phyloP scores from a whole-genome alignment of 2,888 invertebrate species.

The Strigamia transsilvanica region DNA sequence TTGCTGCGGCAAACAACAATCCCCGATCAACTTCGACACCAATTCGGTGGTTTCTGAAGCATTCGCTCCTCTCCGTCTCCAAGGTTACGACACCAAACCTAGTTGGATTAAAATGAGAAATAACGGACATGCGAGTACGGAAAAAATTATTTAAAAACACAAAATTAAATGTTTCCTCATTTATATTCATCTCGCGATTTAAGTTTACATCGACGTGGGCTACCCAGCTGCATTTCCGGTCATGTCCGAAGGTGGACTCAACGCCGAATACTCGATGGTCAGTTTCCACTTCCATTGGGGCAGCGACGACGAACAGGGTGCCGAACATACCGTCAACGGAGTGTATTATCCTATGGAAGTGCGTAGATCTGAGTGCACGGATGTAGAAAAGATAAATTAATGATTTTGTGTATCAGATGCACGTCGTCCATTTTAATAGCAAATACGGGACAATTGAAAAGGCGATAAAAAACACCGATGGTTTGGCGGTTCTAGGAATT shows the following conservation, averaged over 20 bases:
- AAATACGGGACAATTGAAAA: neutral
- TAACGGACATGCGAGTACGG: conserved; percentile 76
- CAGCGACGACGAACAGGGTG: neutral
- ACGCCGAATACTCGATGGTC: neutral
- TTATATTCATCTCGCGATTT: neutral
- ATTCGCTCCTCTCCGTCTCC: conserved; percentile 68
- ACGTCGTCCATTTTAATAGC: neutral
- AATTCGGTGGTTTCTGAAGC: conserved; percentile 68
- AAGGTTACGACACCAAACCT: conserved; percentile 68
- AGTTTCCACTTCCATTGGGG: conserved; percentile 9
- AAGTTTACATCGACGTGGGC: neutral
- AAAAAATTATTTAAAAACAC: conserved; percentile 53
- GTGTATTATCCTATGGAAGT: neutral
- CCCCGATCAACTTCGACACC: conserved; percentile 77
- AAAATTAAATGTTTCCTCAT: neutral
- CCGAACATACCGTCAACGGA: neutral
- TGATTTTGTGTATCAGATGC: neutral
- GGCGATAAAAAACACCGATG: neutral
- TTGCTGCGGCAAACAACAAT: conserved; percentile 68
- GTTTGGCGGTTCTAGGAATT: neutral
- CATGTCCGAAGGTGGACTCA: neutral
- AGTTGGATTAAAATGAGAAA: conserved; percentile 70
- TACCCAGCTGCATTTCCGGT: neutral
- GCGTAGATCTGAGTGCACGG: too few species aligned
- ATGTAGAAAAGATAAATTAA: too few species aligned